A percentile compares a stretch with the other conserved stretches of the same genome.
These are phyloP conservation scores for Callospermophilus lateralis DNA, from an alignment of 2,113 vertebrate genomes.

Conservation along the genomic window DNA sequence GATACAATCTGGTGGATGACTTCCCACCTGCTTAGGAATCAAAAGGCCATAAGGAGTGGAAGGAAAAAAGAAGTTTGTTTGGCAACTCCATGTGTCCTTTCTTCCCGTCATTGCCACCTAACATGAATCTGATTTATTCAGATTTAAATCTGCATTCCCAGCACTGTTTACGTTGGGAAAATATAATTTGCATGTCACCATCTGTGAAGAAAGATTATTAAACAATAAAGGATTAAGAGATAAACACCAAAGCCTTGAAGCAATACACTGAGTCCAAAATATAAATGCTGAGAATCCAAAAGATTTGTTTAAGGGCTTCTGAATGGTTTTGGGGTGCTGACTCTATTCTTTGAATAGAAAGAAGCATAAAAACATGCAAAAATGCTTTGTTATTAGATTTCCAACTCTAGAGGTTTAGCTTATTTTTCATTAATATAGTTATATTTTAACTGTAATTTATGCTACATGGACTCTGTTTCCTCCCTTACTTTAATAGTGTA, in stretches of 20 bases:
- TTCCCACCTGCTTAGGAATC: constrained; percentile 75
- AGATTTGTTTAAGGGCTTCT: constrained; percentile 70
- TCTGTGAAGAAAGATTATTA: constrained; percentile 85
- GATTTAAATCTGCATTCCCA: constrained; percentile 78
- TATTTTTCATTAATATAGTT: constrained; percentile 45
- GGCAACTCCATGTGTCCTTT: constrained; percentile 65
- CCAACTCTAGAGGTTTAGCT: constrained; percentile 21
- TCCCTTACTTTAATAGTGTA: constrained; percentile 7
- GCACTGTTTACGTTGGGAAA: constrained; percentile 77
- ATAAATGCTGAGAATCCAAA: constrained; percentile 69
- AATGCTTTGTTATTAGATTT: constrained; percentile 56
- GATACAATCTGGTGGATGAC: constrained; percentile 79
- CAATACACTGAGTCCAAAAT: constrained; percentile 73
- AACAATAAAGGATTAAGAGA: constrained; percentile 82
- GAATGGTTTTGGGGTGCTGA: constrained; percentile 73
- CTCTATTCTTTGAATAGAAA: constrained; percentile 63
- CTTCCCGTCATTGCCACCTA: constrained; percentile 66
- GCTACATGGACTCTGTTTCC: background rate
- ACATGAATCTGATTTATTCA: constrained; percentile 82
- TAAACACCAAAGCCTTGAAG: constrained; percentile 75
- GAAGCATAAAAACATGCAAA: constrained; percentile 33
- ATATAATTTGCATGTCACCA: constrained; percentile 84
- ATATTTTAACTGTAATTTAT: constrained; percentile 57
- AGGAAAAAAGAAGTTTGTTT: constrained; percentile 68
- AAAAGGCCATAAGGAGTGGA: constrained; percentile 69